Base-by-base conservation (phyloP, 2,888 invertebrate genomes). In the Amblyteles armatorius region DNA sequence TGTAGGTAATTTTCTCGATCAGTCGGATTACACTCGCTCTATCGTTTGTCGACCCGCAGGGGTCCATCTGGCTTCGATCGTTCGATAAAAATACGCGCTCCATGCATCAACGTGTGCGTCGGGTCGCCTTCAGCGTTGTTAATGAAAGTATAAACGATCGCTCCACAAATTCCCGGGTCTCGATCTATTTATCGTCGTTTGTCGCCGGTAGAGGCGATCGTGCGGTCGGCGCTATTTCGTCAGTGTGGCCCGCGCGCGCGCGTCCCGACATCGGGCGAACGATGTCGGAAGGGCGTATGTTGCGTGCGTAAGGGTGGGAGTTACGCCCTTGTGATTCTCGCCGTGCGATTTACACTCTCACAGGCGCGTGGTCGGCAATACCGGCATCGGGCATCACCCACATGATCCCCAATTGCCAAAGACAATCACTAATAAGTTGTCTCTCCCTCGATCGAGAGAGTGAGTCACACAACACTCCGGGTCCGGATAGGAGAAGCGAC, bases 371-470 rank as follows among this genome's bases (percentile, higher is more conserved):
- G 16, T 19, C 33, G 29, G 33, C 11, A 48, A 83, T 60, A 74
- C 68, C 69, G 74, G 67, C 82, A 72, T 83, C 73, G 77, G 71
- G 67, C 82, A 72, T 83, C 73, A 79, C 83, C 83, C 84, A 72
- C 84, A 85, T 86, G 84, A 85, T 82, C 79, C 79, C 90, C 92
- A 93, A 93, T 92, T 93, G 92, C 90, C 91, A 91, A 92, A 91
- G 92, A 92, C 93, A 91, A 93, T 92, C 91, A 91, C 89, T 92
- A 93, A 91, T 91, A 91, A 91, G 91, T 92, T 89, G 87, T 90
- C 76, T 72, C 71, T 88, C 89, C 89, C 91, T 93, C 90, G 93
- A 92, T 93, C 91, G 93, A 90, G 86, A 65, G 87, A 88, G 89
- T 93, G 93, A 93, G 88, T 93, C 93, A 93, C 88, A 55, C 52